Evolutionary conservation across 1,140 invertebrate genomes (phyloP).

Genomic region (Capitella teleta): DNA sequence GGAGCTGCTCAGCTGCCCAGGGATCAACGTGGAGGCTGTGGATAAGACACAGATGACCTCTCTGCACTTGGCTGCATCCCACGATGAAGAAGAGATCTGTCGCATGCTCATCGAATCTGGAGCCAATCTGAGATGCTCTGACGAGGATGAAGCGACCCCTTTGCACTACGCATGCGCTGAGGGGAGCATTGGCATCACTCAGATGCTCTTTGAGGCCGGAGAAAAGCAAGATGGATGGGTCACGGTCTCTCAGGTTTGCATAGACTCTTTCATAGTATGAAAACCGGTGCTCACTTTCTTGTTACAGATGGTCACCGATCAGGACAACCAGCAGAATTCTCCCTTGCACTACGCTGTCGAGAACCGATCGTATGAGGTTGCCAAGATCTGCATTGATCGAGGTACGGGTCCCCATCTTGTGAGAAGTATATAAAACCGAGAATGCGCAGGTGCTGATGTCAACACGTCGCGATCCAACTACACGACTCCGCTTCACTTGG

Average conservation of each 20-base stretch:
- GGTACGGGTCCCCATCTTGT: conserved; percentile 15
- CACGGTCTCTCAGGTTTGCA: not conserved
- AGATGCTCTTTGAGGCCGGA: conserved; percentile 33
- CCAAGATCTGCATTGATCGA: conserved; percentile 32
- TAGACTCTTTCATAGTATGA: not conserved
- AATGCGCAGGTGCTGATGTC: conserved; percentile 42
- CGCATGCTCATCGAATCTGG: conserved; percentile 58
- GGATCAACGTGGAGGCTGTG: conserved; percentile 24
- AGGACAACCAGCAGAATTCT: conserved; percentile 37
- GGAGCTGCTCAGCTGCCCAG: conserved; percentile 30
- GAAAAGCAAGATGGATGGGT: too few species aligned
- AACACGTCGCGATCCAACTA: conserved; percentile 35
- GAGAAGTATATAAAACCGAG: too few species aligned
- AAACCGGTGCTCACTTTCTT: not conserved
- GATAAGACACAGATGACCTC: not conserved
- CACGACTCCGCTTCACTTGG: conserved; percentile 41
- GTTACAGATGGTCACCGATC: conserved; percentile 35
- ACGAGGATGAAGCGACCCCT: conserved; percentile 40
- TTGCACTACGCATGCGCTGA: conserved; percentile 40
- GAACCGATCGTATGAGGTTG: conserved; percentile 41
- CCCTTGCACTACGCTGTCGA: conserved; percentile 41
- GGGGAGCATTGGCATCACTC: conserved; percentile 36
- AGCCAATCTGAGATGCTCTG: conserved; percentile 48
- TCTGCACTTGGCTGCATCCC: conserved; percentile 63
- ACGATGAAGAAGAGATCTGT: conserved; percentile 61